Evolutionary conservation across 1,140 invertebrate genomes (phyloP), one percentile per base, ranked within the genome.

Genomic region (Drosophila ogumai): DNA sequence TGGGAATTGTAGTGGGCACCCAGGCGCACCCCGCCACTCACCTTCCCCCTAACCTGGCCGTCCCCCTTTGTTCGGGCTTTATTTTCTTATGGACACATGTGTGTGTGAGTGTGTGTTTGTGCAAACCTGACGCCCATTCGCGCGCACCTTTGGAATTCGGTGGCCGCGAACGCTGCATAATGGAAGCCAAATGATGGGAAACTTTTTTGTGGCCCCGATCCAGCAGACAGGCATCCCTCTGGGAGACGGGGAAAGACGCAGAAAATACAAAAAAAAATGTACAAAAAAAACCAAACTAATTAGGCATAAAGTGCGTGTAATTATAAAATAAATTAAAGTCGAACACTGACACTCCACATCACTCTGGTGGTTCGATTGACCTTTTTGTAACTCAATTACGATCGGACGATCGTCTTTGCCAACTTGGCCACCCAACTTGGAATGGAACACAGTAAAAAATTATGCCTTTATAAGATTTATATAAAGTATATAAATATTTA

Each of bases 301-400:
- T 88, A 88, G 74, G 77, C 81, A 79, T 82, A 88, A 88, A 71
- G 78, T 79, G 75, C 77, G 75, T 79, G 63, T 75, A 84, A 79
- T 79, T 71, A 82, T 65, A 82, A 75, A 82, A 77, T 75, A 78
- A 87, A 88, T 90, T 79, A 90, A 86, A 87, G 75, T 79, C 78
- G 79, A 82, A 59, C 74, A 86, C 67, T 81, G 72, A 75, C 72
- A 72, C 72, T 75, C 71, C 59, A 36, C 58, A 64, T 50, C 58
- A 32, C 31, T 44, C 31, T 12, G 28, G 36, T 41, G 41, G 38
- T 65, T 79, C 75, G 84, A 86, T 88, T 84, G 88, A 84, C 84
- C 81, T 90, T 79, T 90, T 90, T 76, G 86, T 90, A 90, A 90
- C 86, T 90, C 86, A 90, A 90, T 90, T 90, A 90, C 81, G 71